Percentiles rank a stretch among this genome's conserved stretches.
phyloP scores from a whole-genome alignment of 2,888 invertebrate species.

The Tolmerus cingulatus region DNA sequence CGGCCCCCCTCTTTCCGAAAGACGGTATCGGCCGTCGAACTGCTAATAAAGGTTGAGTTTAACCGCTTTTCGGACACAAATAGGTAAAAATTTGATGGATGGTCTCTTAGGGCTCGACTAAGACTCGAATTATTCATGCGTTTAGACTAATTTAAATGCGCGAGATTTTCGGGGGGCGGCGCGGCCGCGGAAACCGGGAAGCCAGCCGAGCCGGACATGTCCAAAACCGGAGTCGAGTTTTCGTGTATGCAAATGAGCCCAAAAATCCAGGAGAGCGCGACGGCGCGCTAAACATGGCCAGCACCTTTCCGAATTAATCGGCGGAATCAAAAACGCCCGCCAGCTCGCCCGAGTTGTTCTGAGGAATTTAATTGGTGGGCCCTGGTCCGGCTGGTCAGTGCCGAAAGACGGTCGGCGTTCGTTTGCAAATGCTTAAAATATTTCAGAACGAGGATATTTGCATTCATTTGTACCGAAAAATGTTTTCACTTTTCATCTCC shows the following conservation, averaged over 20 bases:
- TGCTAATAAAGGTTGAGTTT: not conserved
- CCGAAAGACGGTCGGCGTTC: not conserved
- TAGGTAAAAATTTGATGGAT: conserved; percentile 29
- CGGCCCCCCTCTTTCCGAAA: not conserved
- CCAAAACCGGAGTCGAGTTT: conserved; percentile 3
- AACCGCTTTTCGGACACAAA: conserved; percentile 8
- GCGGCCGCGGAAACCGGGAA: not conserved
- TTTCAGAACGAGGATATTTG: conserved; percentile 7
- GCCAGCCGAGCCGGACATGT: not conserved
- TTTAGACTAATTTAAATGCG: not conserved
- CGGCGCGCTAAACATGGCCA: not conserved
- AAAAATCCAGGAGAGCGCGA: not conserved
- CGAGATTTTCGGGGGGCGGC: not conserved
- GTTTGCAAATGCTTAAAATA: conserved; percentile 6
- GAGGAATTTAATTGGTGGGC: not conserved
- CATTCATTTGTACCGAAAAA: conserved; percentile 3
- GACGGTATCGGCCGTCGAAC: not conserved
- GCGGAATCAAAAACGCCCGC: not conserved
- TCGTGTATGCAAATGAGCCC: conserved; percentile 9
- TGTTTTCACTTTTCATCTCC: not conserved
- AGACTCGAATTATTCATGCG: conserved; percentile 6
- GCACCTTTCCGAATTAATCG: conserved; percentile 3
- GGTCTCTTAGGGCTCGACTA: not conserved
- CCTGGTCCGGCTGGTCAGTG: not conserved
- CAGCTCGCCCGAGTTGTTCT: not conserved